These are phyloP conservation scores for Mesorhabditis spiculigera DNA, from an alignment of 2,888 invertebrate species.

Conservation along the genomic window DNA sequence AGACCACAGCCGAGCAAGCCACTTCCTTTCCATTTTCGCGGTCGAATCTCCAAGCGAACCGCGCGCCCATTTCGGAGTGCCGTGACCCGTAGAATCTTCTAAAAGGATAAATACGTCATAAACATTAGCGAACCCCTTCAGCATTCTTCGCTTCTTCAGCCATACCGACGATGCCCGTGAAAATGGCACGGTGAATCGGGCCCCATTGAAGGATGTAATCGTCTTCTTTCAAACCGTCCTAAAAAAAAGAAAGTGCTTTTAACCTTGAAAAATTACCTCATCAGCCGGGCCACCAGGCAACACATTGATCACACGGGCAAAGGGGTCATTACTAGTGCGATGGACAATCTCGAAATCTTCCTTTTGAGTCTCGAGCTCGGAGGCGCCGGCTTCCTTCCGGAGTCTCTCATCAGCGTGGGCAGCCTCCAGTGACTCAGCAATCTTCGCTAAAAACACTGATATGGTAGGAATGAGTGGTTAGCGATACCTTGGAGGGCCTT, in stretches of 20 bases:
- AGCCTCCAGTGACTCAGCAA: neutral
- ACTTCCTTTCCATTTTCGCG: slow-evolving; percentile 41
- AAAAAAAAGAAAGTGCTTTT: too few relatives aligned
- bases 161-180: slow-evolving; percentile 35
- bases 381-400: neutral
- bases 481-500: neutral
- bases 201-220: slow-evolving; percentile 53
- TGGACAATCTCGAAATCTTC: neutral
- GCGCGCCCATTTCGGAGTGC: slow-evolving; percentile 37
- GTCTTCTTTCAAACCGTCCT: slow-evolving; percentile 30
- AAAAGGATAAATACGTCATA: slow-evolving; percentile 17
- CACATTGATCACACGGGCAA: slow-evolving; percentile 23
- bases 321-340: neutral
- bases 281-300: slow-evolving; percentile 34
- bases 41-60: slow-evolving; percentile 38
- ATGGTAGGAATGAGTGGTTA: neutral
- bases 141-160: slow-evolving; percentile 30
- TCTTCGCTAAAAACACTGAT: slow-evolving; percentile 6
- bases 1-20: slow-evolving; percentile 40
- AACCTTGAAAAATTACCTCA: neutral
- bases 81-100: slow-evolving; percentile 44
- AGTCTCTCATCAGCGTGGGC: too few relatives aligned
- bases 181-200: slow-evolving; percentile 45
- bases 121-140: slow-evolving; percentile 31
- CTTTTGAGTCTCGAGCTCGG: too few relatives aligned